phyloP scores from a whole-genome alignment of 2,888 invertebrate species.

The Stictocephala bisonia region DNA sequence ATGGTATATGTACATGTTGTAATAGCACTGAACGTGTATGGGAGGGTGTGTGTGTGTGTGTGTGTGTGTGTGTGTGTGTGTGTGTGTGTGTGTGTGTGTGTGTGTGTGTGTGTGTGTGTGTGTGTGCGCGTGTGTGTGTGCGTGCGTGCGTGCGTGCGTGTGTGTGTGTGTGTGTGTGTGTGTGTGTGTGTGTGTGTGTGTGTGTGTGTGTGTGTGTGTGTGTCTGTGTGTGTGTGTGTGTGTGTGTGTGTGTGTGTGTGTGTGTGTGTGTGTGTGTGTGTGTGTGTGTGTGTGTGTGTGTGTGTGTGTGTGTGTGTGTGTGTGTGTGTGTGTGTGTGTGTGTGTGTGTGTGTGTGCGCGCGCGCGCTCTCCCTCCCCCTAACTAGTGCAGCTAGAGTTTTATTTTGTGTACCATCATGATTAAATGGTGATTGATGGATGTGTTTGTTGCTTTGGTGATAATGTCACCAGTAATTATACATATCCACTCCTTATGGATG shows the following conservation, averaged over 20 bases:
- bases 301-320: too few species aligned
- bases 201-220: not conserved
- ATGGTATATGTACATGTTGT: not conserved
- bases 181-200: not conserved
- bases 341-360: too few species aligned
- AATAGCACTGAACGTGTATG: too few species aligned
- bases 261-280: not conserved
- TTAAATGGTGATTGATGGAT: too few species aligned
- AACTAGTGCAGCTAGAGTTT: not conserved
- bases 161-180: not conserved
- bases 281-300: not conserved
- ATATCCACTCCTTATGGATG: too few species aligned
- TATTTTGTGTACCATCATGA: too few species aligned
- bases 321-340: too few species aligned
- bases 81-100: not conserved
- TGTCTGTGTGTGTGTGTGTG: not conserved
- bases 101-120: not conserved
- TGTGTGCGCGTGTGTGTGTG: not conserved
- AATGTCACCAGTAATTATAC: too few species aligned
- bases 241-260: not conserved
- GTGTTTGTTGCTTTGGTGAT: too few species aligned
- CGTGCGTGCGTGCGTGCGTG: not conserved
- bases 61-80: not conserved
- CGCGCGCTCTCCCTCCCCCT: too few species aligned
- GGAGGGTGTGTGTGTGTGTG: too few species aligned